Evolutionary conservation across 2,888 invertebrate species (phyloP).

Genomic region (Biston betularia): DNA sequence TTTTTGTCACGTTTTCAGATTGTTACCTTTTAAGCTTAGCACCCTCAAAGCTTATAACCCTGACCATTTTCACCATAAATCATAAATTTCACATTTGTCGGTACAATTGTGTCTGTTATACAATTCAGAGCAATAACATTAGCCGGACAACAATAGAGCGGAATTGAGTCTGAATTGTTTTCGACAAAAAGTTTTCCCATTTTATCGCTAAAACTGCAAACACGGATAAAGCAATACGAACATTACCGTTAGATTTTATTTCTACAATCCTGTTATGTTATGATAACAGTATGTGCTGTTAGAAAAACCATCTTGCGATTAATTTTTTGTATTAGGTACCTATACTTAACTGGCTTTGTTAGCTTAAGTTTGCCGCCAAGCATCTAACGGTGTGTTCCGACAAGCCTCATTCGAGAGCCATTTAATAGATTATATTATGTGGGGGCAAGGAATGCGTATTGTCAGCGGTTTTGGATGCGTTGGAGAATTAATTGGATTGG

Average conservation of each 20-base stretch:
- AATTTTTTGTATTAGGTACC: too few species aligned
- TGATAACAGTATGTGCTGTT: conserved; percentile 6
- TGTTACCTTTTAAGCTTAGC: too few species aligned
- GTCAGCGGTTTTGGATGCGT: too few species aligned
- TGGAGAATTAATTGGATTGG: too few species aligned
- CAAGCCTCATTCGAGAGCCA: too few species aligned
- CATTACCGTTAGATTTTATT: conserved; percentile 26
- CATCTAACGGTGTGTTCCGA: too few species aligned
- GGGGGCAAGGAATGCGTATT: too few species aligned
- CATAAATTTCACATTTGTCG: not conserved
- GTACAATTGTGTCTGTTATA: conserved; percentile 2
- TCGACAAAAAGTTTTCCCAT: conserved; percentile 20
- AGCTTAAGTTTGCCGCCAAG: too few species aligned
- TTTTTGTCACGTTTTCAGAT: too few species aligned
- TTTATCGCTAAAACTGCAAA: conserved; percentile 25
- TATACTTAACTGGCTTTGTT: too few species aligned
- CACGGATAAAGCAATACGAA: conserved; percentile 20
- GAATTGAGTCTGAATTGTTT: conserved; percentile 7
- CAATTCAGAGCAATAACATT: conserved; percentile 9
- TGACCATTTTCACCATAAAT: too few species aligned
- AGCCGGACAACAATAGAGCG: conserved; percentile 1
- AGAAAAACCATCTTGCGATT: not conserved
- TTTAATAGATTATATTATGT: too few species aligned
- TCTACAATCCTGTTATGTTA: conserved; percentile 10
- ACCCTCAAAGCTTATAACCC: not conserved